These are phyloP conservation scores for Macrostomum cliftonense DNA, from an alignment of 2,888 invertebrate species.

Conservation along the genomic window DNA sequence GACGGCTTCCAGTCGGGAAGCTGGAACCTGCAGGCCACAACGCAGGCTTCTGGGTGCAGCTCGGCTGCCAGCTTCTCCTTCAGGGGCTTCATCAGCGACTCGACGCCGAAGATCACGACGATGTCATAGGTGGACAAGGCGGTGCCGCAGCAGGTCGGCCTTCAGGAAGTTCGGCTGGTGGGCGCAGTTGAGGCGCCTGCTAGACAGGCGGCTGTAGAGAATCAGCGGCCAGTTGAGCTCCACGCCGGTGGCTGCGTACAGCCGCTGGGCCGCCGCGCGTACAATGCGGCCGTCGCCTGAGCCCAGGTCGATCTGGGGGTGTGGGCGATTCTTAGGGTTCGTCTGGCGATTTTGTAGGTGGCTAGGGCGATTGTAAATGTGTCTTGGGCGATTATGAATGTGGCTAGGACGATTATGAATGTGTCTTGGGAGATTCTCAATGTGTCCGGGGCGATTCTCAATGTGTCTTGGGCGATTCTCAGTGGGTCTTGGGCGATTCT, in stretches of 20 bases:
- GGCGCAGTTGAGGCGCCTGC: not conserved
- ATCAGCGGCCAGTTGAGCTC: conserved; percentile 80
- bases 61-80: conserved; percentile 59
- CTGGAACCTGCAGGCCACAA: conserved; percentile 74
- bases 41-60: conserved; percentile 45
- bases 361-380: no score
- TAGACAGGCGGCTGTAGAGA: conserved; percentile 51
- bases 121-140: conserved; percentile 51
- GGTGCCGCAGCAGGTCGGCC: conserved; percentile 43
- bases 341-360: no score
- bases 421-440: no score
- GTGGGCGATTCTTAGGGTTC: no score
- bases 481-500: no score
- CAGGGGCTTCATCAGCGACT: conserved; percentile 59
- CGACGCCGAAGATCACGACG: conserved; percentile 77
- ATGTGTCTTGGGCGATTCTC: no score
- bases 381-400: no score
- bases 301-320: conserved; percentile 68
- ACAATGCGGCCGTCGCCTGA: conserved; percentile 95
- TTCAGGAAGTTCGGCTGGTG: conserved; percentile 16
- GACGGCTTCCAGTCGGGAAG: conserved; percentile 54
- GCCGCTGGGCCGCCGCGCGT: conserved; percentile 54
- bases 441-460: no score
- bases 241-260: conserved; percentile 61
- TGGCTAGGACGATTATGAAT: no score